phyloP scores from a whole-genome alignment of 2,888 invertebrate genomes.

The Bombylius major region DNA sequence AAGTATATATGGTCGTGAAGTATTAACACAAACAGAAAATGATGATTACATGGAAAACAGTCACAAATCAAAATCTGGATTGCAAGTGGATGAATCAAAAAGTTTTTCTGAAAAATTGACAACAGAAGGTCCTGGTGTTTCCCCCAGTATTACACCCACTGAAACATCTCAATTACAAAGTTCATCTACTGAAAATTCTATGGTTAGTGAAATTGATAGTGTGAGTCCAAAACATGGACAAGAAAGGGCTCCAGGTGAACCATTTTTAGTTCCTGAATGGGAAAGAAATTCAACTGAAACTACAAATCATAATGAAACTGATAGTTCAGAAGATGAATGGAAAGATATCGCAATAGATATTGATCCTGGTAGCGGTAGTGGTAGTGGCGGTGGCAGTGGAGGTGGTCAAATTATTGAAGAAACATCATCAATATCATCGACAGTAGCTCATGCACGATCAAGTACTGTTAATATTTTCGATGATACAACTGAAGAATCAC shows the following conservation, averaged over 20 bases:
- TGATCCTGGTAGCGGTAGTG: slow-evolving; percentile 17
- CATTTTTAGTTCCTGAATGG: slow-evolving; percentile 11
- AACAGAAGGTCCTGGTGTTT: slow-evolving; percentile 2
- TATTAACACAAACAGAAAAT: slow-evolving; percentile 23
- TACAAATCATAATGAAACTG: neutral
- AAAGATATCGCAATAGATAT: slow-evolving; percentile 11
- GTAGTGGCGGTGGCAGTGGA: slow-evolving; percentile 14
- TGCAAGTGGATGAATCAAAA: slow-evolving; percentile 8
- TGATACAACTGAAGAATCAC: slow-evolving; percentile 13
- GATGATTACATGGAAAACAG: slow-evolving; percentile 24
- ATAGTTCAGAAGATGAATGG: neutral
- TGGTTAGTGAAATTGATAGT: neutral
- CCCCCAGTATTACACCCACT: neutral
- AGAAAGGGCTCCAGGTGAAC: slow-evolving; percentile 11
- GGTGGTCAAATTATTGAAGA: slow-evolving; percentile 15
- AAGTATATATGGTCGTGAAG: slow-evolving; percentile 22
- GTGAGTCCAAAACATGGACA: neutral
- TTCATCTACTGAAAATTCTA: neutral
- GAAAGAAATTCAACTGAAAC: slow-evolving; percentile 10
- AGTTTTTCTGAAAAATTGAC: neutral
- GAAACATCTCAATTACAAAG: neutral
- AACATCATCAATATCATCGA: neutral
- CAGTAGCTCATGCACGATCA: slow-evolving; percentile 19
- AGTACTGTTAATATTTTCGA: slow-evolving; percentile 23
- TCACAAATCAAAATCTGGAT: neutral